These are phyloP conservation scores for Andrena haemorrhoa DNA, from an alignment of 2,888 invertebrate species.

Conservation along the genomic window DNA sequence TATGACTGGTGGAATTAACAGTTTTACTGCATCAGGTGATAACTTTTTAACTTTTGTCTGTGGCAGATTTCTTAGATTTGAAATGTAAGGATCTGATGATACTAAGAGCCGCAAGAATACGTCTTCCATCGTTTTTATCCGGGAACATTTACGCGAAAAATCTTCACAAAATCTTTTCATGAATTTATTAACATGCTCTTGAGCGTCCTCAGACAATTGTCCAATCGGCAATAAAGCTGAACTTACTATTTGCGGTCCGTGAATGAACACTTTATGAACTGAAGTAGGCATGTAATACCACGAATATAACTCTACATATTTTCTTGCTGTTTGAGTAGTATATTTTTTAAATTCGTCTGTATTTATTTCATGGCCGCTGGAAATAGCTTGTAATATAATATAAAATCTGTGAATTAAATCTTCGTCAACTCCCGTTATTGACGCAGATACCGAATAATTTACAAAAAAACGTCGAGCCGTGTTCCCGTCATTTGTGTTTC, in stretches of 20 bases:
- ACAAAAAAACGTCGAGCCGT: constrained; percentile 11
- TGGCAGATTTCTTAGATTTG: background rate
- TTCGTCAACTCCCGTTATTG: constrained; percentile 1
- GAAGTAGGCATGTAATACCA: constrained; percentile 12
- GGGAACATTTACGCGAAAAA: background rate
- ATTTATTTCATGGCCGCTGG: background rate
- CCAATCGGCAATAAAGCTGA: background rate
- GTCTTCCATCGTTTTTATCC: constrained; percentile 3
- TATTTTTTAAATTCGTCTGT: background rate
- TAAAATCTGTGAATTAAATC: background rate
- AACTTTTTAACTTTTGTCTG: background rate
- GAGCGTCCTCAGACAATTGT: background rate
- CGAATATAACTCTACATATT: background rate
- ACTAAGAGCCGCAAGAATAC: background rate
- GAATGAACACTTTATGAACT: background rate
- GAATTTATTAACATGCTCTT: background rate
- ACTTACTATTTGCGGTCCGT: background rate
- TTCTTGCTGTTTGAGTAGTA: background rate
- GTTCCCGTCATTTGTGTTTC: constrained; percentile 5
- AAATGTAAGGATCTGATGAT: background rate
- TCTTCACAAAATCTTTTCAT: background rate
- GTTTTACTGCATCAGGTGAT: background rate
- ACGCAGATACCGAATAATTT: background rate
- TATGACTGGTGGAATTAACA: background rate
- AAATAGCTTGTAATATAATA: background rate